Evolutionary conservation across 2,888 invertebrate species (phyloP), one percentile per base, ranked within the genome.

Genomic region (Odontocolon sp.): DNA sequence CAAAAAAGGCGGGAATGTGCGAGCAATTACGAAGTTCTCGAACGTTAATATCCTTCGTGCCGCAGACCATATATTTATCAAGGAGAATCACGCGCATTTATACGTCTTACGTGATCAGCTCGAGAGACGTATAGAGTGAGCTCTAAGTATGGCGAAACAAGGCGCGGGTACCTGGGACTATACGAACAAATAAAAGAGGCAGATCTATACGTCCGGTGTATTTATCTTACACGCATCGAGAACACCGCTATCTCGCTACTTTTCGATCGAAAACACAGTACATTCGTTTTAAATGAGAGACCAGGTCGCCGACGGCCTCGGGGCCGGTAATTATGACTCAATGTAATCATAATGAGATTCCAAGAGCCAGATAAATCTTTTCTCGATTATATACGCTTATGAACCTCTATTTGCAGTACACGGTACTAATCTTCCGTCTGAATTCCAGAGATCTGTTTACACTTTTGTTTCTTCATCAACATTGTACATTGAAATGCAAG

Each of bases 341-440:
- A 69, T 77, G 77, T 59, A 73, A 77, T 76, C 61, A 71, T 77
- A 69, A 77, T 69, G 73, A 69, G 72, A 16, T 64, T 73, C 54
- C 54, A 18, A 16, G 72, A 59, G 59, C 38, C 33, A n/a, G 70
- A 75, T 75, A 75, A 78, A 78, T 78, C 67, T 71, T 71, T 63
- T 18, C 36, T 3, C 2, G 36, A 38, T 40, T 66, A 47, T 21
- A 61, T 23, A 52, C 21, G 23, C 9, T 23, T 9, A 23, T 16
- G 16, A 18, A 33, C 31, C 54, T 16, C 8, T 18, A 3, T 8
- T 31, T 54, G 16, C 11, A 9, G 9, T 33, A 18, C 54, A 54
- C n/a, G n/a, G n/a, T n/a, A n/a, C n/a, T n/a, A n/a, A n/a, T n/a
- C n/a, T n/a, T n/a, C n/a, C n/a, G n/a, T n/a, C n/a, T n/a, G n/a